Base-by-base conservation (phyloP, 2,888 invertebrate species). In the Archips crataeganus region DNA sequence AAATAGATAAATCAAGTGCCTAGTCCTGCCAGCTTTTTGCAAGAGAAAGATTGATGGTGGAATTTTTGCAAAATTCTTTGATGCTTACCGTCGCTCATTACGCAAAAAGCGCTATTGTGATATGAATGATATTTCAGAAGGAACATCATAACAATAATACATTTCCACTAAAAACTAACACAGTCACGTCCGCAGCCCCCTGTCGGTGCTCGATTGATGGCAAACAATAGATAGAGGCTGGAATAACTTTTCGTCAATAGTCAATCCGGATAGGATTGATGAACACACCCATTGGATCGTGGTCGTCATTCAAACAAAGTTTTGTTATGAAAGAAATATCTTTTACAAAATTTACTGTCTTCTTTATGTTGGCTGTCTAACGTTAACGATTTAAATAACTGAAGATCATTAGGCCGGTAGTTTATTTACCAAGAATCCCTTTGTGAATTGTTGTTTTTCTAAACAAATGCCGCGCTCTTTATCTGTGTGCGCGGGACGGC, bases 1-100 rank as follows among this genome's bases (percentile, higher is more conserved):
- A 90, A 89, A 91, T 88, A 91, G 89, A 91, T 92, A 91, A 91
- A 92, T 92, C 90, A 91, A 89, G 82, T 82, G 85, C 85, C 87
- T 86, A 82, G 81, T 82, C 81, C 83, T 83, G 83, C 81, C 80
- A 84, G 85, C 87, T 88, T 90, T 89, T 91, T 88, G 86, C 87
- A 85, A 82, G 82, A 82, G 72, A 76, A 90, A 89, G 91, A 92
- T 92, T 91, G 89, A 92, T 91, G 88, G 84, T 75, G 77, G 86
- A 84, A 79, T 85, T 85, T 85, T 87, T 86, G 84, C 85, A 84
- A 85, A 85, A 86, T 83, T 86, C 85, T 84, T 78, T 81, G 82
- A 87, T 87, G 86, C 84, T 87, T 84, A 84, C 87, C 83, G 82
- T 76, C 77, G 77, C 81, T 81, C 83, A 81, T 88, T 87, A 87